These are phyloP conservation scores for Melanostoma scalare DNA, from an alignment of 2,888 invertebrate species.

Conservation along the genomic window DNA sequence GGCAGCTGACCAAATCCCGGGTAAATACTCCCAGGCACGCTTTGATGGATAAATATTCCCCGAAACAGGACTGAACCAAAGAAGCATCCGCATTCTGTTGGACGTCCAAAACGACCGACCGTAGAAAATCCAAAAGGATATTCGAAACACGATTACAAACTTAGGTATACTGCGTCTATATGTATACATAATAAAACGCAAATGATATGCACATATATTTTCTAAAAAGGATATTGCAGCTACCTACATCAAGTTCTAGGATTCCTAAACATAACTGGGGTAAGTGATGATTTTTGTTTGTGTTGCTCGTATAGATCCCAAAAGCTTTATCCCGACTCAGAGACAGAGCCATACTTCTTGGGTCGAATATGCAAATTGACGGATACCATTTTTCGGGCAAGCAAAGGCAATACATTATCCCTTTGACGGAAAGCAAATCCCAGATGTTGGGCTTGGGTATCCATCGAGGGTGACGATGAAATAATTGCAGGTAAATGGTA, in stretches of 20 bases:
- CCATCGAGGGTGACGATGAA: slow-evolving; percentile 72
- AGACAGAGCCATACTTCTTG: slow-evolving; percentile 22
- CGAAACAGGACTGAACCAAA: slow-evolving; percentile 1
- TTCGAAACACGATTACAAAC: slow-evolving; percentile 34
- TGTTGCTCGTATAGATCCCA: slow-evolving; percentile 23
- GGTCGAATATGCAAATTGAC: slow-evolving; percentile 71
- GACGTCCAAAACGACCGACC: slow-evolving; percentile 1
- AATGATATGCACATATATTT: slow-evolving; percentile 73
- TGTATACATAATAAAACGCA: slow-evolving; percentile 20
- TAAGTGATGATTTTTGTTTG: slow-evolving; percentile 52
- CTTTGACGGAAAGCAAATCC: slow-evolving; percentile 71
- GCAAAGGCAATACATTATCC: slow-evolving; percentile 64
- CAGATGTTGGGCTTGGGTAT: slow-evolving; percentile 70
- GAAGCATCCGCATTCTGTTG: slow-evolving; percentile 20
- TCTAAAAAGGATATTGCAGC: slow-evolving; percentile 65
- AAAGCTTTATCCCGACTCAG: slow-evolving; percentile 52
- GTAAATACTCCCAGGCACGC: slow-evolving; percentile 72
- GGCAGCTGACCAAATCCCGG: slow-evolving; percentile 75
- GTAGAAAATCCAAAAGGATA: slow-evolving; percentile 33
- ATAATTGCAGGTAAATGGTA: slow-evolving; percentile 71
- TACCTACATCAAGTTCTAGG: slow-evolving; percentile 12
- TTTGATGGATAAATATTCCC: slow-evolving; percentile 64
- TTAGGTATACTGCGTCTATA: background rate
- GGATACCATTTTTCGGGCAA: slow-evolving; percentile 66
- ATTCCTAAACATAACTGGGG: slow-evolving; percentile 45